These are phyloP conservation scores for Spisula solida DNA, from an alignment of 2,888 invertebrate species.

Conservation along the genomic window DNA sequence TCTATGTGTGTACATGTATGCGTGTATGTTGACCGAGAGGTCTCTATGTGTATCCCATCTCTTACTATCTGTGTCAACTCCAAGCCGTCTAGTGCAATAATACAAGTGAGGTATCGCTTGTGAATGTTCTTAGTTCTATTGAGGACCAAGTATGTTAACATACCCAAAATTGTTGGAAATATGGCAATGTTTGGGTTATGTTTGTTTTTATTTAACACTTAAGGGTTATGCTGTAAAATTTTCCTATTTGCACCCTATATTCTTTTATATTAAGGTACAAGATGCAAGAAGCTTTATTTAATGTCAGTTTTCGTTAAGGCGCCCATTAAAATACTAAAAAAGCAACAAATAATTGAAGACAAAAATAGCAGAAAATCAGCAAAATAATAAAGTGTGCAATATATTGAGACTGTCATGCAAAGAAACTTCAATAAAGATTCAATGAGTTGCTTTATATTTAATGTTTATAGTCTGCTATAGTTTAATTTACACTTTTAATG, in stretches of 20 bases:
- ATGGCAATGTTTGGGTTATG: background rate
- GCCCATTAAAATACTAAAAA: too few relatives aligned
- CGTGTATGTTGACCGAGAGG: background rate
- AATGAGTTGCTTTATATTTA: too few relatives aligned
- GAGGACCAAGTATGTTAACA: constrained; percentile 13
- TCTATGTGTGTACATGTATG: background rate
- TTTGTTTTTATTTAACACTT: constrained; percentile 1
- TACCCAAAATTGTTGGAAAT: background rate
- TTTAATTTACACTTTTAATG: too few relatives aligned
- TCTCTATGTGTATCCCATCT: background rate
- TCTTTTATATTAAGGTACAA: background rate
- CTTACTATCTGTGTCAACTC: background rate
- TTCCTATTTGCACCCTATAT: background rate
- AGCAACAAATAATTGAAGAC: too few relatives aligned
- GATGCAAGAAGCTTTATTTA: background rate
- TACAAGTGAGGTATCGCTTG: constrained; percentile 19
- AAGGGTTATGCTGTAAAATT: background rate
- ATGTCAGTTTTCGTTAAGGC: too few relatives aligned
- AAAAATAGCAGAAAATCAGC: too few relatives aligned
- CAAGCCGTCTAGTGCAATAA: constrained; percentile 31
- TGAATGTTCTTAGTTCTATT: background rate
- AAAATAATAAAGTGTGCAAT: too few relatives aligned
- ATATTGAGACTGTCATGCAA: too few relatives aligned
- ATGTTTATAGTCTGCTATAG: too few relatives aligned
- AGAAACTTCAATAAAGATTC: too few relatives aligned